Base-by-base conservation (phyloP, 2,888 invertebrate genomes). In the Cactoblastis cactorum region DNA sequence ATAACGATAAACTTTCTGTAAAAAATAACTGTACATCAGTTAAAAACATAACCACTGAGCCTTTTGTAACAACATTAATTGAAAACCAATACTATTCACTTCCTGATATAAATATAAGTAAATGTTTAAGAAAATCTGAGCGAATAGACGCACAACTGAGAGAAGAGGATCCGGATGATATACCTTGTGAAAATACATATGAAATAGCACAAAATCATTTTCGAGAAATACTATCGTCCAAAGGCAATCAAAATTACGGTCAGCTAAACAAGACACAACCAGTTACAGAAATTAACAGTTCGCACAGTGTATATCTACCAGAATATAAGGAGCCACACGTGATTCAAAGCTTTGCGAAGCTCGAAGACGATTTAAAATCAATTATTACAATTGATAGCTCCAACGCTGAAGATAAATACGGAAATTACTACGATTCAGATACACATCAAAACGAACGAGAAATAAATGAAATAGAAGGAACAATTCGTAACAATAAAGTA, bases 31-130 rank as follows among this genome's bases (percentile, higher is more conserved):
- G 80, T 62, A 86, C 75, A 53, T 90, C 81, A 51, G 70, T 76
- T 50, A 90, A 77, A 73, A 90, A 86, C 60, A 89, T 83, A 61
- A 88, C 85, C 22, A 87, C 88, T 49, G 90, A 90, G 70, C 89
- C 90, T 32, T 90, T 82, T 62, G 85, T 88, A 9, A 83, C 89
- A 18, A 90, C 91, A 24, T 74, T 93, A 55, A 83, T 90, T 55
- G 92, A 93, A 73, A 94, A 94, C 72, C 93, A 94, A 71, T 94
- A 93, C 67, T 92, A 92, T 75, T 94, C 94, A 17, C 80, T 94
- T 56, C 94, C 94, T 6, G 94, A 94, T 74, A 92, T 94, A 43
- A 92, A 93, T 51, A 92, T 93, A 18, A 92, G 93, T 53, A 93
- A 93, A 71, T 93, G 92, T 69, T 87, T 94, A 54, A 91, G 93